phyloP scores from a whole-genome alignment of 2,113 vertebrate genomes.

The Porphyrio hochstetteri region DNA sequence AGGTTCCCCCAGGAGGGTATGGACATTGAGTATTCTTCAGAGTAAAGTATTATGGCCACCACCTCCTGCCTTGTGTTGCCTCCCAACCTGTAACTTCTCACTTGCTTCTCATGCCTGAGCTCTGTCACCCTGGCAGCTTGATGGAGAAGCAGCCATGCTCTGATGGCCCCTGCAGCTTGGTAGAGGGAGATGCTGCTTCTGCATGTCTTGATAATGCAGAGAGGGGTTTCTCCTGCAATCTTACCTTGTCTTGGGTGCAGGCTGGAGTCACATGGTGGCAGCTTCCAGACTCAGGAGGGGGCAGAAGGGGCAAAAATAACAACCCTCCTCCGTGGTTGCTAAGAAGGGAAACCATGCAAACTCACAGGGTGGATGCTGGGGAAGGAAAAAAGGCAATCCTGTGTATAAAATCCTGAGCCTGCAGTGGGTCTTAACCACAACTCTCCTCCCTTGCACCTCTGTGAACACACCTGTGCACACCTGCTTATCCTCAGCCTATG shows the following conservation, averaged over 20 bases:
- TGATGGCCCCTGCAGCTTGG: background rate
- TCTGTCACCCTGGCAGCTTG: background rate
- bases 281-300: background rate
- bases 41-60: background rate
- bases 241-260: background rate
- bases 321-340: background rate
- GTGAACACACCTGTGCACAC: background rate
- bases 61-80: background rate
- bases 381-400: background rate
- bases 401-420: background rate
- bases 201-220: background rate
- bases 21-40: rapidly evolving
- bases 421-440: rapidly evolving
- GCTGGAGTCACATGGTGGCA: background rate
- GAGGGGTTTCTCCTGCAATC: background rate
- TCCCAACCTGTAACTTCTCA: background rate
- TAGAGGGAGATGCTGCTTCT: background rate
- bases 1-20: background rate
- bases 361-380: background rate
- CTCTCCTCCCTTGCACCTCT: background rate
- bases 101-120: background rate
- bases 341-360: background rate
- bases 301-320: background rate
- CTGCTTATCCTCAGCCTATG: background rate
- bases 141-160: rapidly evolving